These are phyloP conservation scores for Lamellibrachia satsuma DNA, from an alignment of 2,888 invertebrate species.

Conservation along the genomic window DNA sequence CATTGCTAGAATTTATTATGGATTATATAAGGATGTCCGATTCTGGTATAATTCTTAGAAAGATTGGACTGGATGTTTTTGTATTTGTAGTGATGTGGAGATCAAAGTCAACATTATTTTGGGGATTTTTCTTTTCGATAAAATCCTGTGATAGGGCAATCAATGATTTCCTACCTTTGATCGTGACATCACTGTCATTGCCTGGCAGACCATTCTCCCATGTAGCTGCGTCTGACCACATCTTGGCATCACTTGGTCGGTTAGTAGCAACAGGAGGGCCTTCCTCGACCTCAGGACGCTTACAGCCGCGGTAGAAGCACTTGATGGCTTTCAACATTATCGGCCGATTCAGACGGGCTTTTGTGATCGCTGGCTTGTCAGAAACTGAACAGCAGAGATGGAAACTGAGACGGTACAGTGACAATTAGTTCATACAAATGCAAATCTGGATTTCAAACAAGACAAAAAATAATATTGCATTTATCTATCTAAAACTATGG, in stretches of 20 bases:
- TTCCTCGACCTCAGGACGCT: background rate
- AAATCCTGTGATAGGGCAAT: background rate
- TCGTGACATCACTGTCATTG: background rate
- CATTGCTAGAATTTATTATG: too few relatives aligned
- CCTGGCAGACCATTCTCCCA: conserved; percentile 22
- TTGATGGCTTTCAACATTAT: conserved; percentile 17
- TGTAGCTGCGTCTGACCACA: conserved; percentile 21
- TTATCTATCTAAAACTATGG: background rate
- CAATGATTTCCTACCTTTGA: background rate
- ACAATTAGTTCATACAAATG: background rate
- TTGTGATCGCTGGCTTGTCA: background rate
- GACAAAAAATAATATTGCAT: background rate
- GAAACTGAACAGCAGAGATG: background rate
- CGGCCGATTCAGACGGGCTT: background rate
- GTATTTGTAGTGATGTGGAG: too few relatives aligned
- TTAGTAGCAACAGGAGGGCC: background rate
- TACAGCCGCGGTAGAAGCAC: conserved; percentile 5
- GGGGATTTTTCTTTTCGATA: background rate
- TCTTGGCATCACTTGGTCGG: background rate
- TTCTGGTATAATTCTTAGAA: too few relatives aligned
- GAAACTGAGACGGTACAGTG: background rate
- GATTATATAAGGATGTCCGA: too few relatives aligned
- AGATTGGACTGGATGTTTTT: too few relatives aligned
- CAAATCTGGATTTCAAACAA: background rate
- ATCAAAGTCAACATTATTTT: background rate